phyloP scores from a whole-genome alignment of 2,113 vertebrate genomes.

The Pelodiscus sinensis region DNA sequence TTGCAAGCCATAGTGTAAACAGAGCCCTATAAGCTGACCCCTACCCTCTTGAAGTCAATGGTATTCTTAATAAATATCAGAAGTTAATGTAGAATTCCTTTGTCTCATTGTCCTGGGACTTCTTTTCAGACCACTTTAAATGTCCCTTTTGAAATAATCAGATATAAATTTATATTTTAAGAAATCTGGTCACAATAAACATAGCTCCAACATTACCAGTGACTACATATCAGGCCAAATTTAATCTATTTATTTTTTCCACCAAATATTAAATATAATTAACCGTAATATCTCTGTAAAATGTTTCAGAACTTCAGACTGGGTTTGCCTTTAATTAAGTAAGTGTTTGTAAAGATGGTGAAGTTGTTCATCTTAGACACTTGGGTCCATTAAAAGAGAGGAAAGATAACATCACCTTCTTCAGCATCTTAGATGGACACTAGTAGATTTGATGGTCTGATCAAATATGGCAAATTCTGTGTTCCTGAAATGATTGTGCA shows the following conservation, averaged over 20 bases:
- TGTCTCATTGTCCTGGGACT: neutral
- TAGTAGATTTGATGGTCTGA: neutral
- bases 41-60: neutral
- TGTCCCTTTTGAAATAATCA: neutral
- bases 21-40: neutral
- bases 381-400: neutral
- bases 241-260: neutral
- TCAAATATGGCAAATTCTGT: neutral
- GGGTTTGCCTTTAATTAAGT: neutral
- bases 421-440: no score
- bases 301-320: neutral
- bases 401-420: neutral
- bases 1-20: neutral
- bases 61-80: neutral
- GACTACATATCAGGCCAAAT: neutral
- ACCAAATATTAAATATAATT: neutral
- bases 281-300: neutral
- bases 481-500: rapidly evolving
- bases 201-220: neutral
- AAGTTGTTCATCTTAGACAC: neutral
- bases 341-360: neutral
- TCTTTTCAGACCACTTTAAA: neutral
- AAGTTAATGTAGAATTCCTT: neutral
- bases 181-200: neutral
- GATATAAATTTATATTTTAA: neutral